Evolutionary conservation across 2,113 vertebrate species (phyloP), one percentile per base, ranked within the genome.

Genomic region (Hemichromis elongatus): DNA sequence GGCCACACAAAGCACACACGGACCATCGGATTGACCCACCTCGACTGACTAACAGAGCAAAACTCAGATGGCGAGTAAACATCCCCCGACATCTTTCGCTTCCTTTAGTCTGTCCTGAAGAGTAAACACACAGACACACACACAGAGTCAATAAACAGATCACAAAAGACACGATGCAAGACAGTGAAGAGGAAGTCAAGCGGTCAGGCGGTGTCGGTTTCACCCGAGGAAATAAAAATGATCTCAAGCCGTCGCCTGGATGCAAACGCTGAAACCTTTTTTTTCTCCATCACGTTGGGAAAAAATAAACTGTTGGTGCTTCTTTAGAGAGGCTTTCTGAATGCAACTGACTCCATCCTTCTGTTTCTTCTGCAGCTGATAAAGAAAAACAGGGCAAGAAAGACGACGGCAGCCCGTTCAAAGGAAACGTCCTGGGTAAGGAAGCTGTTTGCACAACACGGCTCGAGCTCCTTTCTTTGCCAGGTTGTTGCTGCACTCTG

Each of bases 381-480:
- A 95, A 95, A 82, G 95, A 96, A 13, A 95, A 94, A 14, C 42
- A 63, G 55, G 94, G 92, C 19, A 96, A 93, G 94, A 96, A 94
- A 61, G 95, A 96, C 11, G 95, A 95, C 82, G 90, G 89, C 81
- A 82, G 85, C n/a, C 86, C 83, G 5, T 95, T 94, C 84, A 95
- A 96, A 89, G 88, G 92, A 1, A 94, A 94, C 26, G 56, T 92
- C 33, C 79, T 93, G 6, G 95, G 95, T 95, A 75, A 92, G 87
- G 19, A 73, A 35, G 19, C 21, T 68, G 21, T 26, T 47, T 45
- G 13, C 13, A 16, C 21, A 19, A 30, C 42, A 50, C 2, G 4
- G 24, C 14, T 47, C 42, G 5, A 50, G 18, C 8, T 30, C 16
- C 6, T 73, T 30, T 73, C 5, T 2, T 30, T 28, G 1, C 24